Percentiles rank a stretch among this genome's conserved stretches.
These are phyloP conservation scores for Cynopterus brachyotis DNA, from an alignment of 2,113 vertebrate genomes.

Conservation along the genomic window DNA sequence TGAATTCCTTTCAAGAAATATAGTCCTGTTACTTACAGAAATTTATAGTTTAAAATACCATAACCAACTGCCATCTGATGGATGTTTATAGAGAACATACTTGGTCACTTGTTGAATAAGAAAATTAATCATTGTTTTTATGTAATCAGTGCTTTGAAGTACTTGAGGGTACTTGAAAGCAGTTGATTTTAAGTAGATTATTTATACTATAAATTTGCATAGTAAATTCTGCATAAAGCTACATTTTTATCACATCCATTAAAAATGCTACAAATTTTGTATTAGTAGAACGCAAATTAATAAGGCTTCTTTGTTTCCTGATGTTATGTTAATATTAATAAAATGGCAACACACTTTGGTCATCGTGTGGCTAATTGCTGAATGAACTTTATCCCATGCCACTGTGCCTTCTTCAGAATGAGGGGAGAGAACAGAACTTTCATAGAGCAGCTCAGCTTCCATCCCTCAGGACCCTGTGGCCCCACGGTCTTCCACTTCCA, in stretches of 20 bases:
- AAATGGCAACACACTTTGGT: background rate
- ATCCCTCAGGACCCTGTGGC: background rate
- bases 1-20: slow-evolving; percentile 19
- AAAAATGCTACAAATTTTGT: background rate
- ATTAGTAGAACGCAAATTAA: background rate
- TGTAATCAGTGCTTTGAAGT: slow-evolving; percentile 53
- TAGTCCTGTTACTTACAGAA: background rate
- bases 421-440: background rate
- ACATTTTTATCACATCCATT: background rate
- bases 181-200: slow-evolving; percentile 58
- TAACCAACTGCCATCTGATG: background rate
- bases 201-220: slow-evolving; percentile 42
- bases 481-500: background rate
- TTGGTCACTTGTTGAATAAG: slow-evolving; percentile 39
- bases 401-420: background rate
- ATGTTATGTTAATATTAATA: background rate
- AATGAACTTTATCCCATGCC: background rate
- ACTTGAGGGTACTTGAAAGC: slow-evolving; percentile 56
- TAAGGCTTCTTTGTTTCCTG: background rate
- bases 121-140: slow-evolving; percentile 63
- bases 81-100: background rate
- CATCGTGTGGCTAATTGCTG: background rate
- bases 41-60: background rate
- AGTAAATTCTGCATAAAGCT: slow-evolving; percentile 13
- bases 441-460: background rate